Evolutionary conservation across 37 sponge, comb jelly and placozoan species (phyloP).

Genomic region (Trichoplax adhaerens): DNA sequence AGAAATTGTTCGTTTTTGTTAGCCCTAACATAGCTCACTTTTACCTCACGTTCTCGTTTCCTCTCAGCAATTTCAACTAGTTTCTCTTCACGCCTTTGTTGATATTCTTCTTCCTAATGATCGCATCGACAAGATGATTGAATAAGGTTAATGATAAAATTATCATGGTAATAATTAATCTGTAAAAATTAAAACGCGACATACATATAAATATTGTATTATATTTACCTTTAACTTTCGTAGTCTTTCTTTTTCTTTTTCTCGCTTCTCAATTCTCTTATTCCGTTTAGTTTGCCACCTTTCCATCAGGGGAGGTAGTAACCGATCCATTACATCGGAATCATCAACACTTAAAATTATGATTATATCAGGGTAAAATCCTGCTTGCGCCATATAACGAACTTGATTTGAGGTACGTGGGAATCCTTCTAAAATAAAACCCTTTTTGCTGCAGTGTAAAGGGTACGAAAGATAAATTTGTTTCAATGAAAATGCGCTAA

Average conservation of each 20-base stretch:
- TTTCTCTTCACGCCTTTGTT: too few species aligned
- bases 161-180: too few species aligned
- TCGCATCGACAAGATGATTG: too few species aligned
- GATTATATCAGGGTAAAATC: constrained; percentile 64
- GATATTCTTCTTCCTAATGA: too few species aligned
- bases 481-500: not conserved
- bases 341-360: constrained; percentile 47
- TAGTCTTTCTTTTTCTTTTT: constrained; percentile 1
- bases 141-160: too few species aligned
- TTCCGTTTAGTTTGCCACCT: constrained; percentile 59
- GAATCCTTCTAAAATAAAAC: constrained; percentile 87
- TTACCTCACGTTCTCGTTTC: too few species aligned
- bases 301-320: constrained; percentile 42
- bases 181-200: too few species aligned
- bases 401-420: constrained; percentile 60
- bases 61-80: too few species aligned
- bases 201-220: not conserved
- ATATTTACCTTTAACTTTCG: not conserved
- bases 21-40: too few species aligned
- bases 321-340: constrained; percentile 37
- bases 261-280: constrained; percentile 23
- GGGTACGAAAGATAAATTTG: not conserved
- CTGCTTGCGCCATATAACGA: constrained; percentile 20
- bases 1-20: too few species aligned
- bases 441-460: constrained; percentile 41